Evolutionary conservation across 2,113 vertebrate genomes (phyloP).

Genomic region (Silurus asotus): DNA sequence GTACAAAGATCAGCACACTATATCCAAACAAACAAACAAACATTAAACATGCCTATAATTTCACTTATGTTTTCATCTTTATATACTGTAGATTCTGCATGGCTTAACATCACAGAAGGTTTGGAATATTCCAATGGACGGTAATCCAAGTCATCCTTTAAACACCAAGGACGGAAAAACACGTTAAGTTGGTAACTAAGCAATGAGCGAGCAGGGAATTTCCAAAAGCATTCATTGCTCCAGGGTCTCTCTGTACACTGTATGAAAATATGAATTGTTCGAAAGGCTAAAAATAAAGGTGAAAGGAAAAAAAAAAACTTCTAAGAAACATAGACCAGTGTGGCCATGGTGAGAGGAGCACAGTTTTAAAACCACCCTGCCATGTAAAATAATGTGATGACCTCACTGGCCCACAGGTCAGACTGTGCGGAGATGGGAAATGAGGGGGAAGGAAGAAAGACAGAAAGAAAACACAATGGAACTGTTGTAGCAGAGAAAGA

Average conservation of each 20-base stretch:
- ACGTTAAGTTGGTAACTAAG: conserved; percentile 52
- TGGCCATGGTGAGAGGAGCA: conserved; percentile 25
- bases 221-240: conserved; percentile 52
- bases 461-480: conserved; percentile 35
- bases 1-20: background rate
- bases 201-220: conserved; percentile 59
- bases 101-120: conserved; percentile 35
- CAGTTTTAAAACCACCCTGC: conserved; percentile 51
- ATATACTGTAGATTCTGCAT: background rate
- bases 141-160: conserved; percentile 66
- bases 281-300: background rate
- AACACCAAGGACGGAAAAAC: conserved; percentile 56
- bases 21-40: background rate
- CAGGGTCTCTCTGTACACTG: background rate
- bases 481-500: conserved; percentile 27
- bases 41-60: background rate
- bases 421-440: conserved; percentile 42
- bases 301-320: background rate
- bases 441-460: conserved; percentile 25
- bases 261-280: conserved; percentile 1
- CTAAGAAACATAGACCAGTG: background rate
- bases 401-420: conserved; percentile 50
- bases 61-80: background rate
- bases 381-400: conserved; percentile 56
- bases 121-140: conserved; percentile 57